A percentile compares a stretch with the other conserved stretches of the same genome.
Evolutionary conservation across 2,888 invertebrate genomes (phyloP).

Genomic region (Aphrophora alni): DNA sequence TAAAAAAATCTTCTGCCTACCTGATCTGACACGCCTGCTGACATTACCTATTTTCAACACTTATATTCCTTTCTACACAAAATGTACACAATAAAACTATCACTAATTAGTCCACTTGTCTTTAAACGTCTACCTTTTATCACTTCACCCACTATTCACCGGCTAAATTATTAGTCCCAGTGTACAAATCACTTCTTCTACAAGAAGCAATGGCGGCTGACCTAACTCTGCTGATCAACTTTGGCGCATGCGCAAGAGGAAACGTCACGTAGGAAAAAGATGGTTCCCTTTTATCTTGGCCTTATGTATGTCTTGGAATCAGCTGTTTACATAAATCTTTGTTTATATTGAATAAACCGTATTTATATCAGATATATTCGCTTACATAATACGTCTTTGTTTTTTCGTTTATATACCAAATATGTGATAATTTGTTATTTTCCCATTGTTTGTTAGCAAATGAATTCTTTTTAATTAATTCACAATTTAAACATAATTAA

Average conservation of each 20-base stretch:
- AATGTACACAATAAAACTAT: slow-evolving; percentile 19
- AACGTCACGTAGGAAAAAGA: slow-evolving; percentile 27
- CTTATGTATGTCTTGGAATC: neutral
- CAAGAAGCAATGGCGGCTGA: slow-evolving; percentile 40
- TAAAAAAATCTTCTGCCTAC: slow-evolving; percentile 63
- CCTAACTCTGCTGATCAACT: slow-evolving; percentile 39
- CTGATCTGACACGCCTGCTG: slow-evolving; percentile 92
- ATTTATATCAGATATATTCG: too few relatives aligned
- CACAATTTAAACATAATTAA: too few relatives aligned
- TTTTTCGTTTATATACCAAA: too few relatives aligned
- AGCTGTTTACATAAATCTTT: too few relatives aligned
- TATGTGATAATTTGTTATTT: too few relatives aligned
- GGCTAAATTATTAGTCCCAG: slow-evolving; percentile 38
- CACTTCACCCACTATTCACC: slow-evolving; percentile 37
- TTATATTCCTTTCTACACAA: slow-evolving; percentile 10
- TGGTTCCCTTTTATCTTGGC: neutral
- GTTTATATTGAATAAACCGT: too few relatives aligned
- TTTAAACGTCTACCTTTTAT: slow-evolving; percentile 11
- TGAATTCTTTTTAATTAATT: too few relatives aligned
- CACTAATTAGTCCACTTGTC: slow-evolving; percentile 6
- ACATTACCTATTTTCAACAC: slow-evolving; percentile 63
- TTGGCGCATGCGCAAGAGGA: slow-evolving; percentile 37
- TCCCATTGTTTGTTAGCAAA: too few relatives aligned
- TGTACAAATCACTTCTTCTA: slow-evolving; percentile 32
- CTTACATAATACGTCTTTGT: too few relatives aligned